Percentiles rank a stretch among this genome's conserved stretches.
These are phyloP conservation scores for Augochlorella aurata DNA, from an alignment of 2,888 invertebrate species.

Conservation along the genomic window DNA sequence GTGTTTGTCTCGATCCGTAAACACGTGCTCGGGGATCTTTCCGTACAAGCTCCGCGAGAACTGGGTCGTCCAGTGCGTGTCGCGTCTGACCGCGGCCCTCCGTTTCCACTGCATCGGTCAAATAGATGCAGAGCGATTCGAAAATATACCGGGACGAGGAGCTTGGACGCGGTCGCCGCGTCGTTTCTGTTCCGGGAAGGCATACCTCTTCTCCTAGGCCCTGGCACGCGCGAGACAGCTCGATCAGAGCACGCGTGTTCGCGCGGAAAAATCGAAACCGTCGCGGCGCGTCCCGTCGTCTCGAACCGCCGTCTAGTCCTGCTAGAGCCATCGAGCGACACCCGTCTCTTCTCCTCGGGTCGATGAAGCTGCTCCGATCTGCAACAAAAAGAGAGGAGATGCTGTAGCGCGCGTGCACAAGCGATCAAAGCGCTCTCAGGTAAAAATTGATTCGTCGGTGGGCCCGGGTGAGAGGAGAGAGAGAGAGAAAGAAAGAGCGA, in stretches of 20 bases:
- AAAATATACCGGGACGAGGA: slow-evolving; percentile 26
- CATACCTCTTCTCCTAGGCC: slow-evolving; percentile 15
- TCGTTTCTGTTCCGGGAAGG: background rate
- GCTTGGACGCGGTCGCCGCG: background rate
- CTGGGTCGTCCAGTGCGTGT: slow-evolving; percentile 35
- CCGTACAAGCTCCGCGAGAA: slow-evolving; percentile 39
- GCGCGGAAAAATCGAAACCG: slow-evolving; percentile 6
- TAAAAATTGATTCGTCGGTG: slow-evolving; percentile 18
- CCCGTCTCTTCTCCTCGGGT: background rate
- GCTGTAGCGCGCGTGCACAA: background rate
- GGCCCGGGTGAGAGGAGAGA: background rate
- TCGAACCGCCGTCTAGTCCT: slow-evolving; percentile 1
- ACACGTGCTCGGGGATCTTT: slow-evolving; percentile 49
- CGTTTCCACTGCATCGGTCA: slow-evolving; percentile 30
- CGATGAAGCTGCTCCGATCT: slow-evolving; percentile 4
- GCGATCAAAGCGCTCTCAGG: slow-evolving; percentile 24
- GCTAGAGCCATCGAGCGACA: background rate
- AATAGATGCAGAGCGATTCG: slow-evolving; percentile 22
- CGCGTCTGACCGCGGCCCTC: slow-evolving; percentile 11
- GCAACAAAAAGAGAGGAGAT: slow-evolving; percentile 14
- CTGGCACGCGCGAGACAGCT: slow-evolving; percentile 8
- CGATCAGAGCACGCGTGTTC: background rate
- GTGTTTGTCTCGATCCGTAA: slow-evolving; percentile 36
- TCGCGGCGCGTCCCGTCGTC: too few species aligned
- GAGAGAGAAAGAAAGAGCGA: background rate